phyloP scores from a whole-genome alignment of 2,888 invertebrate species.

The Noctuana brunneofusca region DNA sequence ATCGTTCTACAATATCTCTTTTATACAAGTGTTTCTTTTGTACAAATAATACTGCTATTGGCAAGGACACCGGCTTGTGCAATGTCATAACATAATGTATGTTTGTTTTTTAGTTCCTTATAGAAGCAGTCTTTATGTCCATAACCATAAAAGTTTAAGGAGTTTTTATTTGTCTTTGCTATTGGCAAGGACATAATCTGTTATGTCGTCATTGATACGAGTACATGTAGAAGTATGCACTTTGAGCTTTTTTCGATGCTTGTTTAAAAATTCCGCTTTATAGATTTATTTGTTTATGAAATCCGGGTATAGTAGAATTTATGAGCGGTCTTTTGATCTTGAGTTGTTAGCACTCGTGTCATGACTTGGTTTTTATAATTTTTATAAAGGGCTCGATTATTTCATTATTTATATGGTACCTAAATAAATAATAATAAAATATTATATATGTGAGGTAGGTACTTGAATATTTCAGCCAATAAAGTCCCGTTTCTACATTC shows the following conservation, averaged over 20 bases:
- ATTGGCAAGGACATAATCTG: neutral
- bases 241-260: neutral
- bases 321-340: constrained; percentile 11
- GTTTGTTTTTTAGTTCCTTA: constrained; percentile 47
- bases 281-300: constrained; percentile 2
- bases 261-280: constrained; percentile 9
- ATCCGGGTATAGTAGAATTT: neutral
- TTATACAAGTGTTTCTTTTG: constrained; percentile 16
- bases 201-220: neutral
- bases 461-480: too few species aligned
- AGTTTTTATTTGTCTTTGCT: neutral
- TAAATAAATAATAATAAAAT: too few species aligned
- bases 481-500: too few species aligned
- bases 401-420: neutral
- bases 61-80: constrained; percentile 60
- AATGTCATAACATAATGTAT: constrained; percentile 62
- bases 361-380: neutral
- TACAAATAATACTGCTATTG: constrained; percentile 43
- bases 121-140: constrained; percentile 1
- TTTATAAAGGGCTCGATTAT: neutral
- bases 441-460: too few species aligned
- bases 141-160: neutral
- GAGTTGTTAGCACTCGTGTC: neutral
- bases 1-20: constrained; percentile 42
- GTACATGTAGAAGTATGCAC: neutral